These are phyloP conservation scores for Bhutanitis thaidina DNA, from an alignment of 2,888 invertebrate genomes.

Conservation along the genomic window DNA sequence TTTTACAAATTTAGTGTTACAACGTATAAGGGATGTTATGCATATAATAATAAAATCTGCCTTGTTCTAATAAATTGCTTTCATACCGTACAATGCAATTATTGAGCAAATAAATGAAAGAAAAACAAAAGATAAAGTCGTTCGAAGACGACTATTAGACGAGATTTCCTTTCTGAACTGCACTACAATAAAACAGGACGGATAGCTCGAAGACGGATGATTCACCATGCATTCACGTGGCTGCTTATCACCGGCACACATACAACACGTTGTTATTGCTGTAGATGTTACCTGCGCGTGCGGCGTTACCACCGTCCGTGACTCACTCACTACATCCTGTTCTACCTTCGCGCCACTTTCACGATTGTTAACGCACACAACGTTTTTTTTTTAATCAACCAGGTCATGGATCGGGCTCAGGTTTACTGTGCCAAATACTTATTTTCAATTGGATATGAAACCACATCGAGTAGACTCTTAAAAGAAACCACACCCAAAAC, in stretches of 20 bases:
- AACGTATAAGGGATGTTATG: too few species aligned
- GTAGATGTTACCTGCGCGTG: constrained; percentile 64
- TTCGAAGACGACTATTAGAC: too few species aligned
- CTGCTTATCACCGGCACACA: constrained; percentile 56
- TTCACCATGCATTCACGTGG: constrained; percentile 66
- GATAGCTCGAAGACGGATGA: constrained; percentile 37
- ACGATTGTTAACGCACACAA: constrained; percentile 29
- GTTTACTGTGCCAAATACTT: not conserved
- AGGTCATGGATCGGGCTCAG: not conserved
- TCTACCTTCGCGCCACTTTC: constrained; percentile 66
- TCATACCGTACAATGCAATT: too few species aligned
- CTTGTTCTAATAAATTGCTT: too few species aligned
- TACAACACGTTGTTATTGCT: constrained; percentile 12
- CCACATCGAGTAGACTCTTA: too few species aligned
- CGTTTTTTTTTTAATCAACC: not conserved
- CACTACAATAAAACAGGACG: constrained; percentile 23
- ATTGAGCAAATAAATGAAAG: too few species aligned
- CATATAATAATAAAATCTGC: too few species aligned
- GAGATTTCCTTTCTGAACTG: too few species aligned
- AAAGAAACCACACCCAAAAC: too few species aligned
- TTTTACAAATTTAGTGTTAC: too few species aligned
- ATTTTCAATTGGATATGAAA: too few species aligned
- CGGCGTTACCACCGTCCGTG: constrained; percentile 55
- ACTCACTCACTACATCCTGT: constrained; percentile 67
- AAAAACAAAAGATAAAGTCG: too few species aligned